Evolutionary conservation across 2,888 invertebrate species (phyloP).

Genomic region (Cryptophagus acutangulus): DNA sequence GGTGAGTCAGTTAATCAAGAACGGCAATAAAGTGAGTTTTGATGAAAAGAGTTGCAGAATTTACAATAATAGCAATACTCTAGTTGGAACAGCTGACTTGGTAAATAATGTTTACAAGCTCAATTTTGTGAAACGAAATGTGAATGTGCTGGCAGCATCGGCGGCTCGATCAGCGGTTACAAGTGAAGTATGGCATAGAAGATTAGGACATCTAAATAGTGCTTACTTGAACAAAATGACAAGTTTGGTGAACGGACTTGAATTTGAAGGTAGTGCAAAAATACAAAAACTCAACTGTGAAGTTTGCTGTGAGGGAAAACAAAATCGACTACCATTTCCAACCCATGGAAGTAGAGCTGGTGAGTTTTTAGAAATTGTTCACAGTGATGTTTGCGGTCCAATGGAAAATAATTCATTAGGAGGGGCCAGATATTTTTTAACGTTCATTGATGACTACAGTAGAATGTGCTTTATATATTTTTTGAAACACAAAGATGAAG

Average conservation of each 20-base stretch:
- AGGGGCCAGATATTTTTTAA: background rate
- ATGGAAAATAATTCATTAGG: background rate
- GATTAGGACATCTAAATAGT: constrained; percentile 6
- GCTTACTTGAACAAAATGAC: constrained; percentile 6
- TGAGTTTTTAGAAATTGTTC: background rate
- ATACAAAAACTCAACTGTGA: background rate
- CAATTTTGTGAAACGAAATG: constrained; percentile 11
- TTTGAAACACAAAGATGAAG: background rate
- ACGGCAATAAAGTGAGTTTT: constrained; percentile 25
- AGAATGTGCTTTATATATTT: background rate
- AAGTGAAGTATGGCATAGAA: constrained; percentile 11
- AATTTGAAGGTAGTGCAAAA: background rate
- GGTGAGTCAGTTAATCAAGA: constrained; percentile 27
- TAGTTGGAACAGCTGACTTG: constrained; percentile 21
- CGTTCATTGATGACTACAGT: background rate
- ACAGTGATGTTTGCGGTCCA: background rate
- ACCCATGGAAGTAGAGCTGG: background rate
- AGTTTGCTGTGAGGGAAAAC: constrained; percentile 14
- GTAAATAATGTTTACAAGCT: constrained; percentile 27
- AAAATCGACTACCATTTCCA: background rate
- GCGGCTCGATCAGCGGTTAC: too few species aligned
- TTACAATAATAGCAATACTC: constrained; percentile 14
- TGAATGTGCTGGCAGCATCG: too few species aligned
- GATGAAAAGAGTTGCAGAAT: constrained; percentile 18
- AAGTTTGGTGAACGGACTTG: constrained; percentile 7